Evolutionary conservation across 64 coral and sea anemone genomes (phyloP).

Genomic region (Porites australiensis): DNA sequence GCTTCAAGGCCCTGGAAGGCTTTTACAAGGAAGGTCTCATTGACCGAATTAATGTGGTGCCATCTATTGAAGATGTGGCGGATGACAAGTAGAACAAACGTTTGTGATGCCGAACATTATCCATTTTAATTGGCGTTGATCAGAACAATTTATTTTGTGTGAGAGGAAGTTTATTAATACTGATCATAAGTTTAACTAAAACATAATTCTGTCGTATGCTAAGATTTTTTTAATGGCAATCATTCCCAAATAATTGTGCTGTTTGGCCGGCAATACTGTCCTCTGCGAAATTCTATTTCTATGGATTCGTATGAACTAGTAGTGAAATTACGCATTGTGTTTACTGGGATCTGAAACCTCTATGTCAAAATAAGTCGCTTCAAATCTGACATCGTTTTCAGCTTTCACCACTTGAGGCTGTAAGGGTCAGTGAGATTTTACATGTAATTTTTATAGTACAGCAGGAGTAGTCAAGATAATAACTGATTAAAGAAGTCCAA

Average conservation of each 20-base stretch:
- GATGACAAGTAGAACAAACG: conserved; percentile 20
- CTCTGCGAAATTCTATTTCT: background rate
- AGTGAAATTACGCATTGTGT: too few species aligned
- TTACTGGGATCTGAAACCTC: too few species aligned
- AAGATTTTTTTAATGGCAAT: background rate
- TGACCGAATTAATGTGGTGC: conserved; percentile 74
- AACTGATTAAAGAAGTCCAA: too few species aligned
- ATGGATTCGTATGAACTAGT: too few species aligned
- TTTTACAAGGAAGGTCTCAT: conserved; percentile 83
- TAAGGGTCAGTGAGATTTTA: too few species aligned
- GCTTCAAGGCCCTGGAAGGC: conserved; percentile 77
- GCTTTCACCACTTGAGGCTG: too few species aligned
- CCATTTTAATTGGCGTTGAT: background rate
- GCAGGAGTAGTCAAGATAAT: too few species aligned
- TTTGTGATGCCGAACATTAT: conserved; percentile 3
- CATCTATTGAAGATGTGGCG: conserved; percentile 70
- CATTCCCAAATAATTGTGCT: background rate
- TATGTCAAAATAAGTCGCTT: too few species aligned
- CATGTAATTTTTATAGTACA: too few species aligned
- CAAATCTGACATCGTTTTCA: too few species aligned
- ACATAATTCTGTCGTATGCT: too few species aligned
- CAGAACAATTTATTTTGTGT: background rate
- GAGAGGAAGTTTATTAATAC: too few species aligned
- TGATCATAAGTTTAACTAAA: background rate
- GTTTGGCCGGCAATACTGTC: background rate